Percentiles rank a stretch among this genome's conserved stretches.
phyloP scores from a whole-genome alignment of 2,113 vertebrate genomes.

The Pachypanchax playfairii region DNA sequence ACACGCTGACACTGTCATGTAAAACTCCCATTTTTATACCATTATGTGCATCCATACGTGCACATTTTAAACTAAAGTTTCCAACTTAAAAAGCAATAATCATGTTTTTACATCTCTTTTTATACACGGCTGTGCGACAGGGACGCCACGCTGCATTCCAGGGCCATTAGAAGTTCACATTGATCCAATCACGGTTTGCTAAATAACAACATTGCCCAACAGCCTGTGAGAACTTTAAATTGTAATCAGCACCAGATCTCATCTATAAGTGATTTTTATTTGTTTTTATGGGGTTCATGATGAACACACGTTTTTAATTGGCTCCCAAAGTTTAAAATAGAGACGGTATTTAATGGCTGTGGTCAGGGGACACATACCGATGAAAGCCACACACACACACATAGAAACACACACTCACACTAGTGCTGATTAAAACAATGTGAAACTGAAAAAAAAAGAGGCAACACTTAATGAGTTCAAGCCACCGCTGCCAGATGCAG shows the following conservation, averaged over 20 bases:
- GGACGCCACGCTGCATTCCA: slow-evolving; percentile 56
- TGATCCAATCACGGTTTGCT: slow-evolving; percentile 52
- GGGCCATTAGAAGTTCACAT: slow-evolving; percentile 52
- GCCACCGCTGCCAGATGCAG: slow-evolving; percentile 48
- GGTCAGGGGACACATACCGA: slow-evolving; percentile 69
- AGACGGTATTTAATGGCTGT: slow-evolving; percentile 59
- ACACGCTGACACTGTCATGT: slow-evolving; percentile 6
- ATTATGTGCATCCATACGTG: slow-evolving; percentile 11
- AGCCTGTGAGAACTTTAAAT: slow-evolving; percentile 35
- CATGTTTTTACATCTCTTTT: not conserved
- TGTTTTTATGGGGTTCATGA: slow-evolving; percentile 69
- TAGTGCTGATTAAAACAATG: slow-evolving; percentile 72
- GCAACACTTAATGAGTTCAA: slow-evolving; percentile 65
- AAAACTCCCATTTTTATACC: slow-evolving; percentile 27
- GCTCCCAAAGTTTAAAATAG: slow-evolving; percentile 63
- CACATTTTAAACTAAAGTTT: slow-evolving; percentile 35
- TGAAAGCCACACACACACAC: slow-evolving; percentile 35
- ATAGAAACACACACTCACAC: slow-evolving; percentile 24
- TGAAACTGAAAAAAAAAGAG: slow-evolving; percentile 56
- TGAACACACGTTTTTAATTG: slow-evolving; percentile 67
- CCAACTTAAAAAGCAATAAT: slow-evolving; percentile 10
- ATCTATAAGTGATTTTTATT: slow-evolving; percentile 66
- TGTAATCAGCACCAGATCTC: slow-evolving; percentile 59
- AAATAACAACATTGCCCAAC: slow-evolving; percentile 50
- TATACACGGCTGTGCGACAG: slow-evolving; percentile 5